Conservation (phyloP, 2,888 invertebrate species). For the Spisula subtruncata region DNA sequence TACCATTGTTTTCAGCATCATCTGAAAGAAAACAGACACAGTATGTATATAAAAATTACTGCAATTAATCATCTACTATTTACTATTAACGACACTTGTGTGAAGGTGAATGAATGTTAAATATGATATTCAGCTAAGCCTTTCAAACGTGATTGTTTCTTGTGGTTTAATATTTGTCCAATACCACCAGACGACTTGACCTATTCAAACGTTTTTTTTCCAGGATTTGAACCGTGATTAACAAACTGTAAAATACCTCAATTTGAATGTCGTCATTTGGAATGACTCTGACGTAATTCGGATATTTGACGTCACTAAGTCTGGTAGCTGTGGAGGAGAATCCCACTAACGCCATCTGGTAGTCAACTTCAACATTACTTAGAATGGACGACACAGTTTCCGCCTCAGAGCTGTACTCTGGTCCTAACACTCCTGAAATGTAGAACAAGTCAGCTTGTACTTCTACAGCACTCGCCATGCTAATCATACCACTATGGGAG, state of each 20-base stretch:
- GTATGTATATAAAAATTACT: too few relatives aligned
- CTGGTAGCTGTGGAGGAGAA: slow-evolving; percentile 30
- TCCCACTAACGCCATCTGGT: slow-evolving; percentile 1
- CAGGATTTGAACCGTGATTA: too few relatives aligned
- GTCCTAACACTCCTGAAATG: slow-evolving; percentile 52
- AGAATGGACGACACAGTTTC: slow-evolving; percentile 47
- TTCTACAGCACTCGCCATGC: too few relatives aligned
- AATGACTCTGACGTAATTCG: slow-evolving; percentile 41
- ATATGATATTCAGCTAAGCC: too few relatives aligned
- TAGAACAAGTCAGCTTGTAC: not conserved
- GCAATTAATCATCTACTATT: too few relatives aligned
- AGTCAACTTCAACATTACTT: not conserved
- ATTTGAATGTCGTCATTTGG: slow-evolving; percentile 42
- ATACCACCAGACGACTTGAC: too few relatives aligned
- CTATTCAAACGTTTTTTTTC: too few relatives aligned
- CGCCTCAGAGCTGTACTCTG: slow-evolving; percentile 52
- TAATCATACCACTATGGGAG: too few relatives aligned
- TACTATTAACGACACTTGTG: too few relatives aligned
- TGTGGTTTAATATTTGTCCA: too few relatives aligned
- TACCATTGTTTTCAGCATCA: slow-evolving; percentile 69
- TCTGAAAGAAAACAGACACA: slow-evolving; percentile 55
- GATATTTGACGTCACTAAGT: slow-evolving; percentile 26
- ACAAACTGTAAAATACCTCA: not conserved
- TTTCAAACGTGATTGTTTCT: too few relatives aligned
- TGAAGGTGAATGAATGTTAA: too few relatives aligned